Evolutionary conservation across 2,888 invertebrate genomes (phyloP).

Genomic region (Phlogophora meticulosa): DNA sequence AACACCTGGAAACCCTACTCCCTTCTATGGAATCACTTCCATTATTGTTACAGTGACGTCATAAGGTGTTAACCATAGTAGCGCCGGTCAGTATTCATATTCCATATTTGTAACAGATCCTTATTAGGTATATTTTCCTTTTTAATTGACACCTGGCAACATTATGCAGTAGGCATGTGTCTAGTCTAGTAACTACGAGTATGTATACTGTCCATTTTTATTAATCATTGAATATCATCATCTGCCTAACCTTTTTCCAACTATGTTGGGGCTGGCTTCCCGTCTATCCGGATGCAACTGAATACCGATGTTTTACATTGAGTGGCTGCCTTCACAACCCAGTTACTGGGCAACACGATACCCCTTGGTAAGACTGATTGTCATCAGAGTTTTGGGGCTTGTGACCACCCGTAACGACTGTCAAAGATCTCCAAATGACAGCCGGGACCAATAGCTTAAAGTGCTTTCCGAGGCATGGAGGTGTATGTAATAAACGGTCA

Average conservation of each 20-base stretch:
- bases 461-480: no score
- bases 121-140: constrained; percentile 41
- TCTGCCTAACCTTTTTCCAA: no score
- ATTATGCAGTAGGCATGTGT: constrained; percentile 5
- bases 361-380: background rate
- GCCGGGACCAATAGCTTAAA: no score
- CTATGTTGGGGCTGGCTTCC: no score
- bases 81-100: constrained; percentile 8
- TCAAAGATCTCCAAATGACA: no score
- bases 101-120: constrained; percentile 42
- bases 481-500: no score
- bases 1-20: constrained; percentile 17
- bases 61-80: constrained; percentile 43
- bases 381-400: no score
- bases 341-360: no score
- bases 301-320: no score
- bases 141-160: constrained; percentile 26
- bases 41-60: constrained; percentile 51
- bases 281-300: no score
- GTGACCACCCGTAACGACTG: no score
- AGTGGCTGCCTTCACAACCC: no score
- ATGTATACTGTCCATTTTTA: background rate
- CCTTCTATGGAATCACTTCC: constrained; percentile 6
- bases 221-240: background rate
- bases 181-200: background rate